A percentile compares a stretch with the other conserved stretches of the same genome.
phyloP scores from a whole-genome alignment of 92 coral and sea anemone species.

The Phenganax marumi region DNA sequence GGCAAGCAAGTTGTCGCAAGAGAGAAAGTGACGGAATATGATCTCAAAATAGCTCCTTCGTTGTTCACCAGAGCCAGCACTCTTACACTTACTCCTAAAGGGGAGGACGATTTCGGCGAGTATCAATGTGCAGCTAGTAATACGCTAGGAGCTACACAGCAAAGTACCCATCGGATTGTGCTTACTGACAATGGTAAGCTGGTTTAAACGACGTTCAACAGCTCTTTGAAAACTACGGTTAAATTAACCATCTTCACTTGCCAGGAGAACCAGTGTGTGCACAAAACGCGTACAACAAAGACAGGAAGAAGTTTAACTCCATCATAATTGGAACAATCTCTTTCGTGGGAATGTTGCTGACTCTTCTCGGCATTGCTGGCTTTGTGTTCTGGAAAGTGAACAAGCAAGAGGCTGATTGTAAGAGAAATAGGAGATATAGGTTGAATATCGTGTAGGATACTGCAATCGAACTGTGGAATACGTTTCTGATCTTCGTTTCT shows the following conservation, averaged over 20 bases:
- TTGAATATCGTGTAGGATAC: background rate
- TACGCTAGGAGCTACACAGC: slow-evolving; percentile 38
- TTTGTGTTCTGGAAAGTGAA: slow-evolving; percentile 39
- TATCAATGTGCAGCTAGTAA: slow-evolving; percentile 36
- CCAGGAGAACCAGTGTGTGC: slow-evolving; percentile 25
- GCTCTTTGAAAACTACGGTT: no score
- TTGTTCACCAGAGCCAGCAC: slow-evolving; percentile 35
- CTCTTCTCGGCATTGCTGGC: slow-evolving; percentile 24
- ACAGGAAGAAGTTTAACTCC: slow-evolving; percentile 27
- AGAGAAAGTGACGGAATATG: slow-evolving; percentile 37
- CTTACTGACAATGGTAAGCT: slow-evolving; percentile 20
- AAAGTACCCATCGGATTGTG: slow-evolving; percentile 25
- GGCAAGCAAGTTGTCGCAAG: slow-evolving; percentile 18
- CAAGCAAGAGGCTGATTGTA: slow-evolving; percentile 13
- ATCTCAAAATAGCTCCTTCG: slow-evolving; percentile 23
- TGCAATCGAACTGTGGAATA: no score
- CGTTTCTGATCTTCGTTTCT: no score
- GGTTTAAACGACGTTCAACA: background rate
- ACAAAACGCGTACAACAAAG: slow-evolving; percentile 12
- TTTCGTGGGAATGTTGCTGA: slow-evolving; percentile 20
- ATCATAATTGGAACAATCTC: slow-evolving; percentile 36
- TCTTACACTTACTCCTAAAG: slow-evolving; percentile 32
- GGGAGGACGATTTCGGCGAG: slow-evolving; percentile 36
- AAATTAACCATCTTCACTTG: background rate
- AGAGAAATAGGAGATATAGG: background rate